Base-by-base conservation (phyloP, 2,888 invertebrate genomes). In the Rutpela maculata region DNA sequence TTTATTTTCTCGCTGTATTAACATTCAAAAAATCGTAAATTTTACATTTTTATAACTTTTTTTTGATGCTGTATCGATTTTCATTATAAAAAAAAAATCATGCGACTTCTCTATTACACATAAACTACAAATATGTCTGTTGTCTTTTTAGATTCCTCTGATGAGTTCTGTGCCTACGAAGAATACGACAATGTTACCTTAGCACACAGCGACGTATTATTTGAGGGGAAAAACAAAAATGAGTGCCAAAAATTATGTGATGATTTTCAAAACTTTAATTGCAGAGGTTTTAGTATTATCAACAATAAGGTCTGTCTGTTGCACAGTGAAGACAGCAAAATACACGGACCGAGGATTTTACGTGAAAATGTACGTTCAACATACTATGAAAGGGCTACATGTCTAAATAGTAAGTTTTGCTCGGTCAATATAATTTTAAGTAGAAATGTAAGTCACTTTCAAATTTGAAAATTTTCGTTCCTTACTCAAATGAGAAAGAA, bases 331-430 rank as follows among this genome's bases (percentile, higher is more conserved):
- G 96, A 97, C 88, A 93, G 95, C 71, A 93, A 95, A 83, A 93
- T 95, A n/a, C 92, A 94, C 66, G 96, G 96, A 75, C 95, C 95
- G 0, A 93, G 94, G 89, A 91, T 94, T 67, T 89, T 96, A 76
- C 89, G 92, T 38, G 88, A 91, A 55, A 90, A 91, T 35, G 88
- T 91, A 0, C 91, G 92, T 38, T 94, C 94, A 10, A 91, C 93
- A 56, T 97, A 96, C 88, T 95, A 94, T 86, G 94, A 97, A 83
- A 93, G 95, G 82, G 96, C 96, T 65, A 94, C 94, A 78, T 97
- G 97, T 87, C 92, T 97, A 43, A 95, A 97, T 88, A 93, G 97
- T 97, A 90, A 92, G 93, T 76, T 66, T 63, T 56, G 22, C 10
- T 15, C 35, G 55, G 22, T 35, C 7, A 11, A 57, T 17, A 38